Percentiles rank a stretch among this genome's conserved stretches.
phyloP scores from a whole-genome alignment of 2,888 invertebrate genomes.

The Patella depressa region DNA sequence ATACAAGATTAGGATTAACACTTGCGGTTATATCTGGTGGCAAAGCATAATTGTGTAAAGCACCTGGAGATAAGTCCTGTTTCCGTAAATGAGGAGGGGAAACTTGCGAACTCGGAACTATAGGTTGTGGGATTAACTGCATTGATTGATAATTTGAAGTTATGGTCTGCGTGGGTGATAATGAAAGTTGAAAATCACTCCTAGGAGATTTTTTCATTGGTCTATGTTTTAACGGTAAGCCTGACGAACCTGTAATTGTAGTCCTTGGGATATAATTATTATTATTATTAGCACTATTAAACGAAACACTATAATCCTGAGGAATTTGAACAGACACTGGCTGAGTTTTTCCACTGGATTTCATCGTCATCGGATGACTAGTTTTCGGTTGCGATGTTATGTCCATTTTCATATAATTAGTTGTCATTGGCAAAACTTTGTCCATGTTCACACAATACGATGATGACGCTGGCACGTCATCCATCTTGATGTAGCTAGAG shows the following conservation, averaged over 20 bases:
- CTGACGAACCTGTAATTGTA: not conserved
- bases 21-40: constrained; percentile 36
- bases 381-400: too few relatives aligned
- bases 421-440: too few relatives aligned
- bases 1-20: constrained; percentile 15
- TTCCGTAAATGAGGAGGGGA: constrained; percentile 24
- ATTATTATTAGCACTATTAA: not conserved
- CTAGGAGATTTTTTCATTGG: not conserved
- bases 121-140: constrained; percentile 54
- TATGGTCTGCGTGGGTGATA: not conserved
- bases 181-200: not conserved
- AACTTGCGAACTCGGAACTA: constrained; percentile 50
- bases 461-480: constrained; percentile 25
- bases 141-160: constrained; percentile 32
- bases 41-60: constrained; percentile 32
- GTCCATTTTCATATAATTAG: too few relatives aligned
- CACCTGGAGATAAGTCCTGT: constrained; percentile 14
- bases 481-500: constrained; percentile 29
- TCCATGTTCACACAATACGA: not conserved
- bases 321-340: not conserved
- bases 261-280: not conserved
- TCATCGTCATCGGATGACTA: too few relatives aligned
- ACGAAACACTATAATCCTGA: not conserved
- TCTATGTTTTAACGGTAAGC: not conserved
- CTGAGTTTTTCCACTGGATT: not conserved